Percentiles rank a stretch among this genome's conserved stretches.
These are phyloP conservation scores for Hylyphantes graminicola DNA, from an alignment of 1,140 invertebrate genomes.

Conservation along the genomic window DNA sequence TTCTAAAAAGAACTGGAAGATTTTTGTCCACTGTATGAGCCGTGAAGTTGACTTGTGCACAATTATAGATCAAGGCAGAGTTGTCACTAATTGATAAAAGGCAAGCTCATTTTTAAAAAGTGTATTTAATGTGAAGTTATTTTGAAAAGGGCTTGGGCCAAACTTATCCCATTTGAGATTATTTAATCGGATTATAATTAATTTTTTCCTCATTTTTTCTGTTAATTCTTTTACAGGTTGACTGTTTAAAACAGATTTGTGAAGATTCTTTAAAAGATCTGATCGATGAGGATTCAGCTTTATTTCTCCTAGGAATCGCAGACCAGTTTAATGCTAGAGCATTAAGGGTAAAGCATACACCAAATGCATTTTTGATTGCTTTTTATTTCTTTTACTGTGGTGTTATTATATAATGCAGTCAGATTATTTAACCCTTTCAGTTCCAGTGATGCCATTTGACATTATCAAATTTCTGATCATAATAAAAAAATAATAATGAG, in stretches of 20 bases:
- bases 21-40: too few relatives aligned
- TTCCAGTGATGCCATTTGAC: too few relatives aligned
- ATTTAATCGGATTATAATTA: neutral
- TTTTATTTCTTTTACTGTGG: too few relatives aligned
- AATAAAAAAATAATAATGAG: too few relatives aligned
- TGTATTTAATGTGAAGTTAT: neutral
- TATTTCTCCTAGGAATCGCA: slow-evolving; percentile 76
- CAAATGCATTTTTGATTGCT: neutral
- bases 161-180: neutral
- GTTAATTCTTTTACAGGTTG: slow-evolving; percentile 69
- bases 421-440: too few relatives aligned
- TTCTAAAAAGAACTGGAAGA: too few relatives aligned
- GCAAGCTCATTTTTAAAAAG: too few relatives aligned
- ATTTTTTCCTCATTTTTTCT: neutral
- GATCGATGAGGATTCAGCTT: slow-evolving; percentile 75
- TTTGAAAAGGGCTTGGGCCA: neutral
- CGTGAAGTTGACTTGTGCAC: too few relatives aligned
- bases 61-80: too few relatives aligned
- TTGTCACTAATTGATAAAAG: too few relatives aligned
- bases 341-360: slow-evolving; percentile 71
- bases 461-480: too few relatives aligned
- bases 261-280: slow-evolving; percentile 73
- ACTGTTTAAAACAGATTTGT: slow-evolving; percentile 73
- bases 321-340: slow-evolving; percentile 75
- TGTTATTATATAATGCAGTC: too few relatives aligned